Percentiles rank a stretch among this genome's conserved stretches.
phyloP scores from a whole-genome alignment of 2,797 vertebrate species.

The Rhinatrema bivittatum region DNA sequence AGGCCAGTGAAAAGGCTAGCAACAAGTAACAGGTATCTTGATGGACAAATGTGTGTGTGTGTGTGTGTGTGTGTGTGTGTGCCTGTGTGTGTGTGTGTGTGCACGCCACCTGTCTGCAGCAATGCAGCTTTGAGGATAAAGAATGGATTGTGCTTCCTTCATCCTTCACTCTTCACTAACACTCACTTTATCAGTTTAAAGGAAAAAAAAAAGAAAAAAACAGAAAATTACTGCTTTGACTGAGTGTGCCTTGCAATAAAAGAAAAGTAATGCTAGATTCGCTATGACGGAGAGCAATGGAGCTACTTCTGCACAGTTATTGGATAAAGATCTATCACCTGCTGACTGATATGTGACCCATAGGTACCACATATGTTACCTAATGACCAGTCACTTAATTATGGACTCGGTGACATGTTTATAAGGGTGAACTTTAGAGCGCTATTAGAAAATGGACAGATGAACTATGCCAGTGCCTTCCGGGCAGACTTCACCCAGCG shows the following conservation, averaged over 20 bases:
- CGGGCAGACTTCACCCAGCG: conserved; percentile 78
- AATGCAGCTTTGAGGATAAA: no score
- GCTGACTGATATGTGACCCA: conserved; percentile 74
- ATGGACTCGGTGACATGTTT: conserved; percentile 87
- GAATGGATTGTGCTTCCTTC: no score
- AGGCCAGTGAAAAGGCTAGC: no score
- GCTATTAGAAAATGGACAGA: conserved; percentile 76
- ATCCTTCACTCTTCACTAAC: conserved; percentile 6
- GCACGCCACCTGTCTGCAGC: no score
- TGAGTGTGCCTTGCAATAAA: not conserved
- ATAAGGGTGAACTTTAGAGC: conserved; percentile 97
- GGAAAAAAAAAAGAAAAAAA: not conserved
- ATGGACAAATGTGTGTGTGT: no score
- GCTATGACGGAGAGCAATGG: conserved; percentile 36
- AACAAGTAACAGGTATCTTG: no score
- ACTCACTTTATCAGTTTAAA: not conserved
- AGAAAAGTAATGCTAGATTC: conserved; percentile 14
- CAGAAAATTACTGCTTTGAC: not conserved
- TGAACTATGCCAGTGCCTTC: conserved; percentile 63
- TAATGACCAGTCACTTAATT: conserved; percentile 87
- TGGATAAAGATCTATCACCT: conserved; percentile 80
- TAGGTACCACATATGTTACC: conserved; percentile 75
- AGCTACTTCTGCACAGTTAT: conserved; percentile 55
- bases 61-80: no score
- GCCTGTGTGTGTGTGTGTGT: no score